These are phyloP conservation scores for Pemphredon lugubris DNA, from an alignment of 2,888 invertebrate genomes.

Conservation along the genomic window DNA sequence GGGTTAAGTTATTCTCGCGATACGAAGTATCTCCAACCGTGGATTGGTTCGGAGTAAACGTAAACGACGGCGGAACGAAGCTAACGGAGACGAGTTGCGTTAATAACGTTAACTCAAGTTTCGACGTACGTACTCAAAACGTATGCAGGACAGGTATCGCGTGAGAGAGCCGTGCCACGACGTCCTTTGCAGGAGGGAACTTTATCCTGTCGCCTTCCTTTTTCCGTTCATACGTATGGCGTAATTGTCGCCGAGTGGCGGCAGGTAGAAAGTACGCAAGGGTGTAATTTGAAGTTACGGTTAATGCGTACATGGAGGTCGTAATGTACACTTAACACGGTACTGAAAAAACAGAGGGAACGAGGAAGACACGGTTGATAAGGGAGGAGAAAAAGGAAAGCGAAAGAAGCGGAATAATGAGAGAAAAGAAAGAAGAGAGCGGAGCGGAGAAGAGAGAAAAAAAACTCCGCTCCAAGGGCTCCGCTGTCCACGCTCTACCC, in stretches of 20 bases:
- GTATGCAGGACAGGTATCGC: slow-evolving; percentile 3
- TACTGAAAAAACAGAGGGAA: slow-evolving; percentile 41
- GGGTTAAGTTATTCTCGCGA: too few relatives aligned
- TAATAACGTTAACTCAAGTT: slow-evolving; percentile 7
- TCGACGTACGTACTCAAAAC: slow-evolving; percentile 16
- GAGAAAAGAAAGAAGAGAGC: slow-evolving; percentile 34
- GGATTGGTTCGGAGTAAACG: too few relatives aligned
- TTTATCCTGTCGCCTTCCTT: slow-evolving; percentile 21
- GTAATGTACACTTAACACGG: slow-evolving; percentile 48
- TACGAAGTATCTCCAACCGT: too few relatives aligned
- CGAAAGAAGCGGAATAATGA: slow-evolving; percentile 39
- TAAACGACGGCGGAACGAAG: not conserved
- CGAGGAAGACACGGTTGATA: slow-evolving; percentile 40
- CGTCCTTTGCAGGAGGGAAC: slow-evolving; percentile 33
- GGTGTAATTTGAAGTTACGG: slow-evolving; percentile 55
- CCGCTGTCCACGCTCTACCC: slow-evolving; percentile 33
- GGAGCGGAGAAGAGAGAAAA: slow-evolving; percentile 2
- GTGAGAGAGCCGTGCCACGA: slow-evolving; percentile 5
- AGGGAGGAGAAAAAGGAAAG: slow-evolving; percentile 24
- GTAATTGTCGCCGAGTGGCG: slow-evolving; percentile 50
- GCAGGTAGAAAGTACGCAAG: slow-evolving; percentile 43
- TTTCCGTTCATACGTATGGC: slow-evolving; percentile 22
- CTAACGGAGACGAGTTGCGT: slow-evolving; percentile 13
- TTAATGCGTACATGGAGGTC: slow-evolving; percentile 48
- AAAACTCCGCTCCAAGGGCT: slow-evolving; percentile 19